Percentiles rank a stretch among this genome's conserved stretches.
Conservation (phyloP, 2,888 invertebrate species). For the Shargacucullia verbasci region DNA sequence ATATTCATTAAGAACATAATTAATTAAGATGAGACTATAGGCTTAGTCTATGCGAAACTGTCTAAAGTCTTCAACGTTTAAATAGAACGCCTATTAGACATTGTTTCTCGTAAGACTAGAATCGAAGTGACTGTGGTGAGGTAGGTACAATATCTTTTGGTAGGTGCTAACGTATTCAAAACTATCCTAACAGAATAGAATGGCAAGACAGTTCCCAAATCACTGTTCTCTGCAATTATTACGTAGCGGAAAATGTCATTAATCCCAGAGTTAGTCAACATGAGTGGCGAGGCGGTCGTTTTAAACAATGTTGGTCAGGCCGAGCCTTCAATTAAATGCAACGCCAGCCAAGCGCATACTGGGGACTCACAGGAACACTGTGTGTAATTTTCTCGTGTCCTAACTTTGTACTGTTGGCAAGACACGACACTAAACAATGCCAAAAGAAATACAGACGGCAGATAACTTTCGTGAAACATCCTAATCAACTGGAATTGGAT, state of each 20-base stretch:
- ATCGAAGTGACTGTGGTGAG: too few relatives aligned
- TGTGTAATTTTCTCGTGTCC: slow-evolving; percentile 43
- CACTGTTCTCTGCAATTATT: slow-evolving; percentile 15
- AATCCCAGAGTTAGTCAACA: slow-evolving; percentile 10
- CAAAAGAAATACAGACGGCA: slow-evolving; percentile 13
- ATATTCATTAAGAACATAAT: too few relatives aligned
- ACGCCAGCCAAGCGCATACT: slow-evolving; percentile 41
- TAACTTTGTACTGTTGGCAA: slow-evolving; percentile 28
- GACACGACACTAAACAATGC: slow-evolving; percentile 11
- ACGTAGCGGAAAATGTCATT: slow-evolving; percentile 23
- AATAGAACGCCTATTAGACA: too few relatives aligned
- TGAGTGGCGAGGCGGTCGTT: slow-evolving; percentile 39
- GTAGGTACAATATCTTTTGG: too few relatives aligned
- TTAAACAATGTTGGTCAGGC: slow-evolving; percentile 56
- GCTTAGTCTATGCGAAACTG: too few relatives aligned
- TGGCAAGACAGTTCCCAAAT: slow-evolving; percentile 5
- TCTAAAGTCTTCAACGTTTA: too few relatives aligned
- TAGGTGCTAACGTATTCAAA: too few relatives aligned
- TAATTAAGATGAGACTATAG: too few relatives aligned
- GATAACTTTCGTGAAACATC: background rate
- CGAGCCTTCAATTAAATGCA: slow-evolving; percentile 63
- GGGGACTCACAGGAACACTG: slow-evolving; percentile 23
- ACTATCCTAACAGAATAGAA: too few relatives aligned
- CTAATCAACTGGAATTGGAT: slow-evolving; percentile 6
- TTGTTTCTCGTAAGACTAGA: too few relatives aligned